Percentiles rank a stretch among this genome's conserved stretches.
Evolutionary conservation across 2,888 invertebrate species (phyloP).

Genomic region (Hirudinaria manillensis): DNA sequence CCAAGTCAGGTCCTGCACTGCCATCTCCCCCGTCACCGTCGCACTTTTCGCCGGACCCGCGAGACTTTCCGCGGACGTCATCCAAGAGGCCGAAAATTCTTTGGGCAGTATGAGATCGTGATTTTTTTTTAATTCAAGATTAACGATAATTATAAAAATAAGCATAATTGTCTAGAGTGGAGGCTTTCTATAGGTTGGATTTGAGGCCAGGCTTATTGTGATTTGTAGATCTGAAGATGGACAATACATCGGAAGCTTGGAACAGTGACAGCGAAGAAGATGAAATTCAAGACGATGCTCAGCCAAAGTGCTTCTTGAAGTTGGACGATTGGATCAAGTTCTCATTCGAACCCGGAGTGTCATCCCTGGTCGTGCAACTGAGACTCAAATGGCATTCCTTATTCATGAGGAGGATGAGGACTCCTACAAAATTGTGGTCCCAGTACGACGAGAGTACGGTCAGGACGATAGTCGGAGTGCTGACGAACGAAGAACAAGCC

Average conservation of each 20-base stretch:
- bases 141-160: slow-evolving; percentile 1
- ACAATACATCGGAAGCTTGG: slow-evolving; percentile 45
- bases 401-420: slow-evolving; percentile 59
- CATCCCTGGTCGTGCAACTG: slow-evolving; percentile 64
- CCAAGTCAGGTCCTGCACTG: slow-evolving; percentile 65
- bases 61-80: slow-evolving; percentile 58
- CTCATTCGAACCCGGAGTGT: slow-evolving; percentile 63
- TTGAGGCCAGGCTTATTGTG: not conserved
- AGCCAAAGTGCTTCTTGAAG: slow-evolving; percentile 54
- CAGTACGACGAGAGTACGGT: slow-evolving; percentile 65
- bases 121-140: not conserved
- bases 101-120: not conserved
- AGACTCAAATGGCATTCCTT: slow-evolving; percentile 69
- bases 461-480: slow-evolving; percentile 63
- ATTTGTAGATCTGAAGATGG: slow-evolving; percentile 14
- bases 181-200: too few species aligned
- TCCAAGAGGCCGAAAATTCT: slow-evolving; percentile 47
- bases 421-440: slow-evolving; percentile 56
- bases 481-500: slow-evolving; percentile 68
- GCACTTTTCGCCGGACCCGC: slow-evolving; percentile 70
- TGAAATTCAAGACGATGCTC: slow-evolving; percentile 57
- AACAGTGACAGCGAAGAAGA: slow-evolving; percentile 50
- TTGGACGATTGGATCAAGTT: slow-evolving; percentile 73
- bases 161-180: not conserved
- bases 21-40: slow-evolving; percentile 74